Base-by-base conservation (phyloP, 2,797 vertebrate species). In the Podarcis lilfordi region DNA sequence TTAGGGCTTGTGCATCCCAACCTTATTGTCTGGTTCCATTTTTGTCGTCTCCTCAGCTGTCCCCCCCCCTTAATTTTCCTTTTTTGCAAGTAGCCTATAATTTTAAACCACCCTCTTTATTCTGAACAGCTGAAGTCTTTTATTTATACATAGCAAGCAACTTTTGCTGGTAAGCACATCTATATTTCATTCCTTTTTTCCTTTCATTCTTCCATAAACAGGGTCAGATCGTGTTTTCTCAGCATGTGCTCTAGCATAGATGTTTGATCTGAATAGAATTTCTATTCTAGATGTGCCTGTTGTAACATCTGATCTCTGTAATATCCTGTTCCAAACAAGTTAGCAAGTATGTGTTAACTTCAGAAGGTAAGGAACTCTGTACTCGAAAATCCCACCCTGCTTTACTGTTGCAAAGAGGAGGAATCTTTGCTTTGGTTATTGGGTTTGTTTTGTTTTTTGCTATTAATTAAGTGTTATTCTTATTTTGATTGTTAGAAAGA, bases 401-500 rank as follows among this genome's bases (percentile, higher is more conserved):
- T 75, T 75, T 64, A 61, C n/a, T 74, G 64, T 32, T 32, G 19
- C 19, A 75, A 23, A 84, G 40, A 61, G 32, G 17, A 80, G 4
- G 37, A 64, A 1, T 40, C 8, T 87, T 74, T 45, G 15, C 32
- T 72, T 80, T 59, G 32, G 27, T 86, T 86, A 11, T 72, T 40
- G 32, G 4, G 17, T 32, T 32, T 40, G 45, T 10, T 10, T 50
- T 50, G 45, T 55, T 61, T 45, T 66, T 23, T 29, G 27, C 32
- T 71, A 29, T 55, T 69, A 69, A 55, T 86, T 55, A 29, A n/a
- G 45, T n/a, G 15, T 40, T 86, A 29, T 4, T 80, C 55, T 80
- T 80, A 80, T 80, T n/a, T 80, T 74, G 68, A 80, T 80, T 86
- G 32, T 15, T 69, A 40, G 35, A 76, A 86, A 86, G 43, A 71